These are phyloP conservation scores for Silurus asotus DNA, from an alignment of 2,113 vertebrate genomes.

Conservation along the genomic window DNA sequence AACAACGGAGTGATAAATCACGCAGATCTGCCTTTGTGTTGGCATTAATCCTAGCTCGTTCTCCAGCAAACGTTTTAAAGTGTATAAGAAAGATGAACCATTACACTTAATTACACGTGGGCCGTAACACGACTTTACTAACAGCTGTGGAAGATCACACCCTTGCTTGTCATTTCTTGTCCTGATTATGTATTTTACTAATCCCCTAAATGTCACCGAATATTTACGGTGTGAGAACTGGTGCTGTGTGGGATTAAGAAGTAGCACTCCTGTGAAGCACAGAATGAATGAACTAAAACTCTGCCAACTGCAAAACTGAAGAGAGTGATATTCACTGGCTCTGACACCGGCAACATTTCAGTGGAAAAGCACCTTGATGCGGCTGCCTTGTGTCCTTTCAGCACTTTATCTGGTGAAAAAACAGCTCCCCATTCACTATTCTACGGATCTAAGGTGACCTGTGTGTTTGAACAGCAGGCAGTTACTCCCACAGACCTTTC, in stretches of 20 bases:
- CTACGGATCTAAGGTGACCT: background rate
- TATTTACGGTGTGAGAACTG: background rate
- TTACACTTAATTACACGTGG: background rate
- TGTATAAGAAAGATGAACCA: background rate
- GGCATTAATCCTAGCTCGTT: background rate
- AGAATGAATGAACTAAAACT: background rate
- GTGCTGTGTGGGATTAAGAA: background rate
- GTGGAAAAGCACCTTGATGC: background rate
- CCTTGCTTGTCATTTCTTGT: background rate
- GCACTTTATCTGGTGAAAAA: constrained; percentile 4
- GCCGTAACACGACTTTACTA: background rate
- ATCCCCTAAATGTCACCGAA: background rate
- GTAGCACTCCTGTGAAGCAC: background rate
- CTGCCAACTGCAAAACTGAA: background rate
- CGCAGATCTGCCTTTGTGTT: background rate
- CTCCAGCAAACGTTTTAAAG: background rate
- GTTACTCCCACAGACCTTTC: background rate
- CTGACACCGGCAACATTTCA: background rate
- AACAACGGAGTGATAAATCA: background rate
- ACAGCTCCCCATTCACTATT: background rate
- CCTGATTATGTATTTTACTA: background rate
- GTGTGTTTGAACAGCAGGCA: background rate
- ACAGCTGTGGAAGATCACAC: background rate
- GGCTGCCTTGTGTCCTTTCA: background rate
- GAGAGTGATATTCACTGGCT: background rate